Base-by-base conservation (phyloP, 2,888 invertebrate species). In the Oxystoma pomonae region DNA sequence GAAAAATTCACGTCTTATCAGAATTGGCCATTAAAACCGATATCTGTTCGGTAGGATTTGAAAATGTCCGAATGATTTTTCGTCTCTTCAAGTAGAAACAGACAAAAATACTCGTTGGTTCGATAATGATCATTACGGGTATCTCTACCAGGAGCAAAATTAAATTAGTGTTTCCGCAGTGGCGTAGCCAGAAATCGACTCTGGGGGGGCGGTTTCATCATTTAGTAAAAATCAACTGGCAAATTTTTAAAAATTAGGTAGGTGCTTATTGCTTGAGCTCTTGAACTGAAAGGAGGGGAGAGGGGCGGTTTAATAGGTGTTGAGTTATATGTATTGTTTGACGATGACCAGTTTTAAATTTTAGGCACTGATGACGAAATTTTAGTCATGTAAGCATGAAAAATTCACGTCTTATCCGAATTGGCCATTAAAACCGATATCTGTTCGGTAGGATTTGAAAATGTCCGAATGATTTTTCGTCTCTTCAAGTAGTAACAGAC, bases 61-160 rank as follows among this genome's bases (percentile, higher is more conserved):
- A 3, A 35, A 35, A 35, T 7, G 17, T 58, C 21, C 60, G 64
- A 50, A 67, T 72, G 75, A 66, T 70, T 73, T 62, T 73, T 76
- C 59, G 71, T 73, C 52, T 71, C 69, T 60, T 73, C n/a, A n/a
- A n/a, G n/a, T n/a, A n/a, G n/a, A n/a, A n/a, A 62, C 76, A 78
- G 69, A 77, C 68, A 77, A 77, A 78, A 16, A 76, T 72, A 2
- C 71, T 68, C 64, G n/a, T n/a, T 1, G 78, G 78, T 49, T 75
- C 72, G 59, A 78, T 67, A 20, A 76, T 70, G 59, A 79, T 72
- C 17, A 68, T 68, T 51, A 78, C 62, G 0, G 78, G 78, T 60
- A 79, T 76, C 57, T 77, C 63, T 71, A 78, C 78, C 59, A 79
- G 64, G 60, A 76, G 66, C 1, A 75, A 75, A 65, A 75, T 75